Evolutionary conservation across 2,797 vertebrate species (phyloP).

Genomic region (Chromis chromis): DNA sequence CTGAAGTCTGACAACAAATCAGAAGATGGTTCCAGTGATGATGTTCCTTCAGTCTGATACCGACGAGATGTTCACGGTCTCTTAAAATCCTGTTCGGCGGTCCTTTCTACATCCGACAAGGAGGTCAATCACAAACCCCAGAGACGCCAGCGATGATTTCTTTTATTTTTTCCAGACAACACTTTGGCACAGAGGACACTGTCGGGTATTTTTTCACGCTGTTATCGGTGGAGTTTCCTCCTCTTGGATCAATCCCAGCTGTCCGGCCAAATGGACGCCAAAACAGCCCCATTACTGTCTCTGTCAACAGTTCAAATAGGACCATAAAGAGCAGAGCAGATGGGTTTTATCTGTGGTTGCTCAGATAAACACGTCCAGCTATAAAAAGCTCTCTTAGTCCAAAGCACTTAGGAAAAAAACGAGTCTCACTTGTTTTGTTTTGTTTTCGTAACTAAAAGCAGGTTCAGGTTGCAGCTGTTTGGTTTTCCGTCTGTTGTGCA

Average conservation of each 20-base stretch:
- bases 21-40: slow-evolving; percentile 55
- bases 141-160: neutral
- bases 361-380: neutral
- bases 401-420: slow-evolving; percentile 32
- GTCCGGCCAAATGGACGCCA: neutral
- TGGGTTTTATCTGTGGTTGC: slow-evolving; percentile 17
- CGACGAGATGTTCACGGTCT: neutral
- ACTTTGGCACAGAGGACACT: neutral
- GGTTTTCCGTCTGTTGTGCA: neutral
- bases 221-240: slow-evolving; percentile 4
- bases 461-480: slow-evolving; percentile 15
- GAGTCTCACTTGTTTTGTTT: neutral
- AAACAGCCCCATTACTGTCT: slow-evolving; percentile 3
- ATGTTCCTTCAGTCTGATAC: slow-evolving; percentile 39
- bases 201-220: neutral
- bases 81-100: neutral
- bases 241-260: neutral
- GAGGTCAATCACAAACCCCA: neutral
- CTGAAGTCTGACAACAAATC: slow-evolving; percentile 34
- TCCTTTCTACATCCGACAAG: neutral
- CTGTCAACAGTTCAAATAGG: slow-evolving; percentile 18
- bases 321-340: slow-evolving; percentile 21
- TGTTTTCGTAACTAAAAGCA: neutral
- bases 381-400: slow-evolving; percentile 30
- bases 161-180: neutral